A percentile compares a stretch with the other conserved stretches of the same genome.
phyloP scores from a whole-genome alignment of 2,797 vertebrate genomes.

The Notoglanidium macrostoma region DNA sequence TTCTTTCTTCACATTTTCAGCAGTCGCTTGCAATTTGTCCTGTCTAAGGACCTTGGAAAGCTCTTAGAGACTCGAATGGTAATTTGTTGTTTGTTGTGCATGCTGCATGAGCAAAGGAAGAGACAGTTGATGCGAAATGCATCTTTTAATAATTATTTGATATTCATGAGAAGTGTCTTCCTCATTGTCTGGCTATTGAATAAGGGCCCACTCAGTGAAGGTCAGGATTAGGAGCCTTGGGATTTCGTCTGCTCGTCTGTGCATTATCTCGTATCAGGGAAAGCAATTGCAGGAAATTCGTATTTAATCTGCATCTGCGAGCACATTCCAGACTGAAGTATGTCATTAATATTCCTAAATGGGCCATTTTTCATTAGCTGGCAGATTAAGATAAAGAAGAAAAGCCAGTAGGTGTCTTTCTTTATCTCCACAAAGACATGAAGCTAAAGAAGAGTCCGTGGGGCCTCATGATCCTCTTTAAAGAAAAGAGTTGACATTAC shows the following conservation, averaged over 20 bases:
- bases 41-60: constrained; percentile 34
- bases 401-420: constrained; percentile 21
- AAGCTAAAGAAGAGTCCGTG: constrained; percentile 3
- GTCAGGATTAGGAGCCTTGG: constrained; percentile 59
- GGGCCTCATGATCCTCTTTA: constrained; percentile 58
- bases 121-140: constrained; percentile 45
- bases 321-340: constrained; percentile 53
- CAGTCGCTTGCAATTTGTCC: constrained; percentile 7
- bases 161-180: constrained; percentile 57
- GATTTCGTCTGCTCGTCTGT: constrained; percentile 51
- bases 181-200: constrained; percentile 52
- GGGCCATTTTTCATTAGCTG: constrained; percentile 34
- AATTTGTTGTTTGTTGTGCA: constrained; percentile 38
- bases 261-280: constrained; percentile 58
- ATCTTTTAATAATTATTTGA: constrained; percentile 58
- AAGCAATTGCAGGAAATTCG: constrained; percentile 59
- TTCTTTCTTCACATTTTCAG: constrained; percentile 14
- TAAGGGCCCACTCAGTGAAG: constrained; percentile 52
- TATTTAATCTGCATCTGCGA: constrained; percentile 54
- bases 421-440: constrained; percentile 51
- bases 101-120: constrained; percentile 24
- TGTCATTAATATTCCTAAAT: constrained; percentile 61
- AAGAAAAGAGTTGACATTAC: constrained; percentile 57
- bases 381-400: constrained; percentile 56
- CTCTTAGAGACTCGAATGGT: constrained; percentile 30